phyloP scores from a whole-genome alignment of 2,888 invertebrate species.

The Idaea aversata region DNA sequence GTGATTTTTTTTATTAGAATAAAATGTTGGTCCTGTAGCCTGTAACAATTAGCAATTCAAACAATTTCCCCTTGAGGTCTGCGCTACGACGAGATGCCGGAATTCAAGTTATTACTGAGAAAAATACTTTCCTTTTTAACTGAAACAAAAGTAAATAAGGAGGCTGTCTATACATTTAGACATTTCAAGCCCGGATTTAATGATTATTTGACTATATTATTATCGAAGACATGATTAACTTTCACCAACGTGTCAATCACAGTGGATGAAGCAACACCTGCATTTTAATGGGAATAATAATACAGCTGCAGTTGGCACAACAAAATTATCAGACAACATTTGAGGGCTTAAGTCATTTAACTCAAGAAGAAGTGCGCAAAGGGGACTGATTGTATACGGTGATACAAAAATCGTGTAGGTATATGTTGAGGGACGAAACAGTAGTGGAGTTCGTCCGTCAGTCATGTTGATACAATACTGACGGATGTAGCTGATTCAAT shows the following conservation, averaged over 20 bases:
- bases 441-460: too few relatives aligned
- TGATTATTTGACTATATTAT: neutral
- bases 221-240: neutral
- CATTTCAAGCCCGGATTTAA: neutral
- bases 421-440: too few relatives aligned
- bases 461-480: too few relatives aligned
- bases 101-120: neutral
- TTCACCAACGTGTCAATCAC: neutral
- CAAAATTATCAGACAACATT: too few relatives aligned
- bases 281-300: too few relatives aligned
- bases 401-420: too few relatives aligned
- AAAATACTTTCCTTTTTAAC: neutral
- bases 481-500: too few relatives aligned
- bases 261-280: neutral
- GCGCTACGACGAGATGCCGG: conserved; percentile 18
- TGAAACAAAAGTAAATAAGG: neutral
- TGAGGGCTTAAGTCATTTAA: too few relatives aligned
- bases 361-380: too few relatives aligned
- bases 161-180: neutral
- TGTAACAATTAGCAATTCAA: conserved; percentile 56
- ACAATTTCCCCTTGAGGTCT: conserved; percentile 34
- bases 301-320: too few relatives aligned
- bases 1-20: neutral
- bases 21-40: conserved; percentile 29
- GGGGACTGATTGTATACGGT: too few relatives aligned